Base-by-base conservation (phyloP, 2,888 invertebrate species). In the Epicampocera succincta region DNA sequence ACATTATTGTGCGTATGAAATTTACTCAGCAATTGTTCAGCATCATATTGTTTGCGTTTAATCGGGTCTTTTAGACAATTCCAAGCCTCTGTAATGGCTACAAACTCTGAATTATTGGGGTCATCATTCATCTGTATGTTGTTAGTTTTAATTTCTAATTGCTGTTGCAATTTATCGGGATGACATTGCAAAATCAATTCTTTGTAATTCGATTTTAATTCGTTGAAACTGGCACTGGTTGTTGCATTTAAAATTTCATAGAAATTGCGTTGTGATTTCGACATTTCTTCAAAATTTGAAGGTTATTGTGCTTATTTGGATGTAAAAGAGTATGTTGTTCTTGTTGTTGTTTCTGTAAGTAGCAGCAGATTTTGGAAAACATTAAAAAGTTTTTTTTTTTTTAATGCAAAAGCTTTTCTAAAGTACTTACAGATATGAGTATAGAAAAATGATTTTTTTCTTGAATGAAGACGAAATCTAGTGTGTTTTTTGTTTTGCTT, bases 81-180 rank as follows among this genome's bases (percentile, higher is more conserved):
- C 95, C 95, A 96, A n/a, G 96, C 96, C 87, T 93, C 92, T 87
- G 94, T 93, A 82, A 96, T 92, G 61, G 89, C 87, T 75, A 92
- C 88, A 89, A 94, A 94, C 83, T 90, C 63, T 66, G 15, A 15
- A 40, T 73, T 72, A 48, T 76, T 75, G 21, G 63, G 54, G 69
- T 63, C 65, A 68, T 61, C 56, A 46, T 54, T 54, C 3, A 29
- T 79, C 63, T 68, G 48, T 66, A 63, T 61, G 17, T 73, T 73
- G 48, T 76, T 48, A 52, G 50, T 50, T 25, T 52, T 65, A 13
- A 69, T 46, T 68, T 73, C 77, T 8, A 73, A 54, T 69, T 83
- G 69, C 25, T 80, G 80, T n/a, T 73, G 75, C 48, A 90, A 86
- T 88, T 91, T 91, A 87, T 91, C 91, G 58, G 91, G 91, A 89